Conservation (phyloP, 2,113 vertebrate species). For the Pteronura brasiliensis region DNA sequence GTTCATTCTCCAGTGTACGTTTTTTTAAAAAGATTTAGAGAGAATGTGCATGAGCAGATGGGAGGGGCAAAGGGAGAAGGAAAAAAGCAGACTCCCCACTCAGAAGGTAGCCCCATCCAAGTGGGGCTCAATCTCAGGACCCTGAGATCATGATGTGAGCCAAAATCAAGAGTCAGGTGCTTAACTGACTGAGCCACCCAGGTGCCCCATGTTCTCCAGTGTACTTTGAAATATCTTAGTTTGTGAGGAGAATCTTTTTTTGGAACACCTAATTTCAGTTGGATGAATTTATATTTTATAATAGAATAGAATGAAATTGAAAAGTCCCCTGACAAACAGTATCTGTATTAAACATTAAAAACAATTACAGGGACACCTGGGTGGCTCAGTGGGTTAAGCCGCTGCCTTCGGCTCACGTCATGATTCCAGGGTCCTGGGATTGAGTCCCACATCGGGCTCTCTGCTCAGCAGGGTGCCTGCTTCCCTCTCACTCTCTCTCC, state of each 20-base stretch:
- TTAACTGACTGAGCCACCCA: not conserved
- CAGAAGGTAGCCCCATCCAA: not conserved
- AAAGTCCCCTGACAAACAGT: not conserved
- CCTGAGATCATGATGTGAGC: not conserved
- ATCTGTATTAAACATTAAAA: not conserved
- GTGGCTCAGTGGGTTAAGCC: not conserved
- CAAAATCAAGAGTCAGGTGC: not conserved
- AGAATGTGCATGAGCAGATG: not conserved
- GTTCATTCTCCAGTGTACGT: not conserved
- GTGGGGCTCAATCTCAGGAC: not conserved
- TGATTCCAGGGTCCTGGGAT: not conserved
- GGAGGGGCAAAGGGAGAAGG: not conserved
- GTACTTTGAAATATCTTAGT: not conserved
- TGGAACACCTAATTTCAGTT: not conserved
- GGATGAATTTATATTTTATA: not conserved
- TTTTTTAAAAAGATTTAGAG: not conserved
- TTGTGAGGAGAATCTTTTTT: not conserved
- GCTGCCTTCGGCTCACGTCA: not conserved
- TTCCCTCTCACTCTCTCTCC: not conserved
- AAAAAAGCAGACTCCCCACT: not conserved
- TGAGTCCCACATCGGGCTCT: not conserved
- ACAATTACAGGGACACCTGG: not conserved
- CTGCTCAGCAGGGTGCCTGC: not conserved
- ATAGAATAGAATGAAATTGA: not conserved
- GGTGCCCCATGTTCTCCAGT: not conserved